Evolutionary conservation across 2,797 vertebrate species (phyloP).

Genomic region (Todus mexicanus): DNA sequence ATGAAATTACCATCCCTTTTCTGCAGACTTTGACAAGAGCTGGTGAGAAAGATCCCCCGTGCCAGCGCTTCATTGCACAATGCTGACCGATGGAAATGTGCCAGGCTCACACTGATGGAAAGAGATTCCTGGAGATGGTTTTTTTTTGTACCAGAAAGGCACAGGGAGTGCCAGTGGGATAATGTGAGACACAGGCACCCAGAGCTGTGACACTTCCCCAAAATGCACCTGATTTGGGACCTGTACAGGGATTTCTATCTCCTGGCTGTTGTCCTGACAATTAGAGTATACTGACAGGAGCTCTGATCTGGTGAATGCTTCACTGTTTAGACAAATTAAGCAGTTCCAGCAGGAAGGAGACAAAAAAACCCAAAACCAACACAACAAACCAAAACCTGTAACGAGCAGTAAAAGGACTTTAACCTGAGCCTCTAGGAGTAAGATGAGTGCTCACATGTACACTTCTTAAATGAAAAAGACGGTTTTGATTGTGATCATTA

Average conservation of each 20-base stretch:
- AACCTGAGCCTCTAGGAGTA: background rate
- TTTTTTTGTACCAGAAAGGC: background rate
- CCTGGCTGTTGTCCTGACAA: background rate
- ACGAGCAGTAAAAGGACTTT: background rate
- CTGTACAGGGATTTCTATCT: background rate
- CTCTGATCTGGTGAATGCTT: background rate
- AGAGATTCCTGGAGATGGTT: background rate
- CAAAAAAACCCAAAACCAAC: too few species aligned
- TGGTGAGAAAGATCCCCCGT: background rate
- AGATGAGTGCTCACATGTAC: background rate
- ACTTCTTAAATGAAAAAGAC: background rate
- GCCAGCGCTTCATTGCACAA: background rate
- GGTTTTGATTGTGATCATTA: background rate
- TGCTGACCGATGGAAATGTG: too few species aligned
- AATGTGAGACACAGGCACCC: fast-evolving
- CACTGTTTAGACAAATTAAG: background rate
- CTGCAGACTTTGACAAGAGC: background rate
- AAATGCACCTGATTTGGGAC: background rate
- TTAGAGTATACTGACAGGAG: background rate
- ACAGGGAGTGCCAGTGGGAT: background rate
- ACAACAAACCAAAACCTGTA: background rate
- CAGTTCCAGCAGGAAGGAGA: background rate
- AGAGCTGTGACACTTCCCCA: background rate
- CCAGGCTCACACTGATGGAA: too few species aligned
- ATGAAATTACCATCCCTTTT: background rate